These are phyloP conservation scores for Morone chrysops DNA, from an alignment of 2,113 vertebrate species.

Conservation along the genomic window DNA sequence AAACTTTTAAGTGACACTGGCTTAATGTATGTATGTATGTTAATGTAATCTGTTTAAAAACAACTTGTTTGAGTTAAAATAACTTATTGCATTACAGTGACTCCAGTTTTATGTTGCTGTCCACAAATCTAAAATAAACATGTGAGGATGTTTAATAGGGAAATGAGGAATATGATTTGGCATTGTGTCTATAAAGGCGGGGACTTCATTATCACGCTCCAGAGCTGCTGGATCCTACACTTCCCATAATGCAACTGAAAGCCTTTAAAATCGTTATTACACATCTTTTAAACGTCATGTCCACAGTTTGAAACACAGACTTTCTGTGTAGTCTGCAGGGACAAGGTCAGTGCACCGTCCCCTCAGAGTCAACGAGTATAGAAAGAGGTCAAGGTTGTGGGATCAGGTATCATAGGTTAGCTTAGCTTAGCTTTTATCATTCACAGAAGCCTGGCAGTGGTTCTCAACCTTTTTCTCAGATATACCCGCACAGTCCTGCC, in stretches of 20 bases:
- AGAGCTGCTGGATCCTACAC: not conserved
- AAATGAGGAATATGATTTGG: not conserved
- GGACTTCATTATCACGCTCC: too few species aligned
- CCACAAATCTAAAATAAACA: too few species aligned
- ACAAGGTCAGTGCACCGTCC: not conserved
- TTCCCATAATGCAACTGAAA: not conserved
- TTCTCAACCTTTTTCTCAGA: not conserved
- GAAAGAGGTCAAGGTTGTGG: not conserved
- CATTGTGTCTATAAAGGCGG: too few species aligned
- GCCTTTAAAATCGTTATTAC: not conserved
- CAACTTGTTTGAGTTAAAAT: too few species aligned
- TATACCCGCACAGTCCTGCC: too few species aligned
- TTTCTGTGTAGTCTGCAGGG: not conserved
- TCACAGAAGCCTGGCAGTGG: not conserved
- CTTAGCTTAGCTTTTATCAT: not conserved
- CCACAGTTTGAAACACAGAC: too few species aligned
- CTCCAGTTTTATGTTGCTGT: too few species aligned
- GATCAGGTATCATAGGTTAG: not conserved
- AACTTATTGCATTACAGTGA: too few species aligned
- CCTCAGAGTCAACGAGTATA: too few species aligned
- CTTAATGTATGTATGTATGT: too few species aligned
- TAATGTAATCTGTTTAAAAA: too few species aligned
- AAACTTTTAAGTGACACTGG: too few species aligned
- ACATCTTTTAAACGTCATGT: not conserved
- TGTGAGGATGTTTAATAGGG: not conserved